Percentiles rank a stretch among this genome's conserved stretches.
Evolutionary conservation across 2,113 vertebrate genomes (phyloP).

Genomic region (Syngnathoides biaculeatus): DNA sequence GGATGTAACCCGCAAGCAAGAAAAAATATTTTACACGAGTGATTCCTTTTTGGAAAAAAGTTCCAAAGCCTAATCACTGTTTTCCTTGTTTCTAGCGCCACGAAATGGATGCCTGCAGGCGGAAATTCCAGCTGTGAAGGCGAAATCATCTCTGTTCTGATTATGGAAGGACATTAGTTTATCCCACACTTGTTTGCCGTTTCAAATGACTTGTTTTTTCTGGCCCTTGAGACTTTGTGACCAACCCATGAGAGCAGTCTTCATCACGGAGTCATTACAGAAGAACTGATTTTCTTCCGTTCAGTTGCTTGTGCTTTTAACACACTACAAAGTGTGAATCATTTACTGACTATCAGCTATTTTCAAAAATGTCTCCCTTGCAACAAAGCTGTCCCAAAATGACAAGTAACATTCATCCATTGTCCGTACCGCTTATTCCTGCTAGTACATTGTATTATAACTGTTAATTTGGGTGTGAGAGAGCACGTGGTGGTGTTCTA

Average conservation of each 20-base stretch:
- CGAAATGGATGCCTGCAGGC: conserved; percentile 93
- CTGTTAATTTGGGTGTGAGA: neutral
- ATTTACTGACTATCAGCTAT: neutral
- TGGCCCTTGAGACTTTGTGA: neutral
- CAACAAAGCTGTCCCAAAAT: neutral
- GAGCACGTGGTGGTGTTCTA: too few species aligned
- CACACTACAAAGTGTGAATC: neutral
- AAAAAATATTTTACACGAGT: neutral
- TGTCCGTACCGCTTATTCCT: too few species aligned
- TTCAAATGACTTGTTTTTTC: conserved; percentile 11
- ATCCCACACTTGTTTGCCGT: conserved; percentile 20
- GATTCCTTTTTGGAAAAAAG: neutral
- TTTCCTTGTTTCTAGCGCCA: conserved; percentile 80
- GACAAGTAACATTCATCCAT: neutral
- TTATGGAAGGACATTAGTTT: neutral
- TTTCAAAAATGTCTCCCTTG: neutral
- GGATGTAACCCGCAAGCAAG: neutral
- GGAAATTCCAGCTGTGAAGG: conserved; percentile 91
- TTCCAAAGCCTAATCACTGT: neutral
- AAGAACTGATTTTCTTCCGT: neutral
- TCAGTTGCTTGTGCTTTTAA: neutral
- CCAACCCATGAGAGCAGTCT: neutral
- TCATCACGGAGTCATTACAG: neutral
- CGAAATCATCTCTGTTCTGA: neutral
- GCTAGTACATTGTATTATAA: neutral